Evolutionary conservation across 2,888 invertebrate genomes (phyloP).

Genomic region (Elegia similella): DNA sequence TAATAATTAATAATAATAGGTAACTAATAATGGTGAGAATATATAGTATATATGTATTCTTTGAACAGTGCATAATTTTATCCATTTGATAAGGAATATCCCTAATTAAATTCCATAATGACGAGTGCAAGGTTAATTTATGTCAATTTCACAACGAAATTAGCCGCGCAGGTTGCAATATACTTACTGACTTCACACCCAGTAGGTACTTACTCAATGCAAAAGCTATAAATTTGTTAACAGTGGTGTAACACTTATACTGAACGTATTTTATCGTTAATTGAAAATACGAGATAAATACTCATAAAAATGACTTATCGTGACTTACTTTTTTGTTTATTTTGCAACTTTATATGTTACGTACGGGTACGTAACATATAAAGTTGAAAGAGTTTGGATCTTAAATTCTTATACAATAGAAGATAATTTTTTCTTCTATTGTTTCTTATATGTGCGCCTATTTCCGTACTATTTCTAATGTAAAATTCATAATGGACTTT

Average conservation of each 20-base stretch:
- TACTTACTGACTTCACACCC: conserved; percentile 1
- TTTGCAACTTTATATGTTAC: background rate
- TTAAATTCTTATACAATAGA: no score
- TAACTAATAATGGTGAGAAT: no score
- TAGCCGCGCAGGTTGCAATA: background rate
- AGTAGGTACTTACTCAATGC: conserved; percentile 9
- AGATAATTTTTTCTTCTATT: no score
- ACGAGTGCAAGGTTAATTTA: background rate
- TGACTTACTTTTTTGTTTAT: background rate
- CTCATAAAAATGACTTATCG: background rate
- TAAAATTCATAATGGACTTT: no score
- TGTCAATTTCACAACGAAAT: conserved; percentile 1
- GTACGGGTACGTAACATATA: background rate
- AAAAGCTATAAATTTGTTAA: conserved; percentile 9
- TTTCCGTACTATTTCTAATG: no score
- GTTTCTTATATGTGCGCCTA: no score
- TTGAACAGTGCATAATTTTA: background rate
- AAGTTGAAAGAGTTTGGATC: background rate
- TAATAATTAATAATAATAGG: no score
- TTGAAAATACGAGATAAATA: background rate
- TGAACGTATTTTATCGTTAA: conserved; percentile 2
- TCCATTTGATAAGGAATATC: background rate
- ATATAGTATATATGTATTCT: no score
- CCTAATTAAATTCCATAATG: conserved; percentile 7
- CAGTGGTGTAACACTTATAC: background rate